Conservation (phyloP, 2,113 vertebrate genomes). For the Puma concolor region DNA sequence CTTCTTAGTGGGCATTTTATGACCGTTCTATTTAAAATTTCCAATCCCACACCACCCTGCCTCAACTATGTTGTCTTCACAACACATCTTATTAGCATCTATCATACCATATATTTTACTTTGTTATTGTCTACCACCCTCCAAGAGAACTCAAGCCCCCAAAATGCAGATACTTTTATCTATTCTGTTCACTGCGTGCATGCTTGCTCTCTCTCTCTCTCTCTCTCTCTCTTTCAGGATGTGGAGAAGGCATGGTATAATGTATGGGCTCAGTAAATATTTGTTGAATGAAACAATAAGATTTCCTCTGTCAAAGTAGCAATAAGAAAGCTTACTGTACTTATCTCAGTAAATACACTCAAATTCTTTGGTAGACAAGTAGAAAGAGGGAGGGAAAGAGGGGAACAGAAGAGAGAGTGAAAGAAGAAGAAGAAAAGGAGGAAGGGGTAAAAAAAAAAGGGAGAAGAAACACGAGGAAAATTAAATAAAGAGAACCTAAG, state of each 20-base stretch:
- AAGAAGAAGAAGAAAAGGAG: not conserved
- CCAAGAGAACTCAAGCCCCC: not conserved
- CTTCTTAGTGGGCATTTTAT: not conserved
- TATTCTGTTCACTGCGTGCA: not conserved
- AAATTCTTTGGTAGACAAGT: not conserved
- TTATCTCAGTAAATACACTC: not conserved
- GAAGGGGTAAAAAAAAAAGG: not conserved
- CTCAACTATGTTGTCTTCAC: not conserved
- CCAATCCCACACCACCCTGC: too few relatives aligned
- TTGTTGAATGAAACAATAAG: not conserved
- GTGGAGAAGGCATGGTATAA: not conserved
- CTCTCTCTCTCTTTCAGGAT: too few relatives aligned
- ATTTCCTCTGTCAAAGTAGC: not conserved
- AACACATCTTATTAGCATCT: not conserved
- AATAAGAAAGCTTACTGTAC: not conserved
- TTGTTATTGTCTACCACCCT: not conserved
- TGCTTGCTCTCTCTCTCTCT: not conserved
- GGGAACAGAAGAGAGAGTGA: not conserved
- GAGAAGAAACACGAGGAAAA: not conserved
- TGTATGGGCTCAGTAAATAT: not conserved
- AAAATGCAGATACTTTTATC: not conserved
- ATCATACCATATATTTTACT: not conserved
- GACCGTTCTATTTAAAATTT: not conserved
- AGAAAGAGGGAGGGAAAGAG: not conserved
- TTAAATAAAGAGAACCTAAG: not conserved